Evolutionary conservation across 2,888 invertebrate species (phyloP), one percentile per base, ranked within the genome.

Genomic region (Salpingus planirostris): DNA sequence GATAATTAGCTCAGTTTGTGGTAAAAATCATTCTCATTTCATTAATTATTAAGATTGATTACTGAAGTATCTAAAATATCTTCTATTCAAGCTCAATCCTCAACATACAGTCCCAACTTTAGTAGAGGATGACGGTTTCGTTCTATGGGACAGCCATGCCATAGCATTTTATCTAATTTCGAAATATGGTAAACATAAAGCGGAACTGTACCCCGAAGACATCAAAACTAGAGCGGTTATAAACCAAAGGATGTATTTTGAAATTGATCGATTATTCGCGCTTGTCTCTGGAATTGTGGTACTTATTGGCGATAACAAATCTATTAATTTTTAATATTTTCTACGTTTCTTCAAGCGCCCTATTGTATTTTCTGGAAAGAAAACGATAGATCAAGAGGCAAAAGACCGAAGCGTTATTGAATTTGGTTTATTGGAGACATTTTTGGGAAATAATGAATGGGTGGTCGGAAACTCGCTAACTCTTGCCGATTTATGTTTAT

Each of bases 41-140:
- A 29, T 24, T 31, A 28, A 4, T 15, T 10, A 28, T 15, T 7
- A 7, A 11, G 4, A 3, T n/a, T 13, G 8, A 13, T 10, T 8
- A 15, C 8, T 2, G 22, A 25, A 13, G 10, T 6, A 21, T 13
- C 27, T 21, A 21, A 28, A 24, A 11, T 15, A 8, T 3, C 10
- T 11, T 31, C 11, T 24, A n/a, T 15, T 3, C 3, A 50, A 76
- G 74, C 46, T 72, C 2, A 75, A 74, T 54, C 73, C 74, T 0
- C 66, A 69, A 44, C 73, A 71, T 47, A 69, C 70, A 14, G 56
- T 77, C 23, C 77, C 78, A 4, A 69, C 71, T 8, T 58, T 78
- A 22, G 48, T 59, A 3, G 68, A 72, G 46, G 68, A 72, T 46
- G 66, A 69, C 24, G 74, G 71, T 24, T 71, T 68, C 52, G 36